Evolutionary conservation across 2,888 invertebrate species (phyloP).

Genomic region (Drosophila nigricruria): DNA sequence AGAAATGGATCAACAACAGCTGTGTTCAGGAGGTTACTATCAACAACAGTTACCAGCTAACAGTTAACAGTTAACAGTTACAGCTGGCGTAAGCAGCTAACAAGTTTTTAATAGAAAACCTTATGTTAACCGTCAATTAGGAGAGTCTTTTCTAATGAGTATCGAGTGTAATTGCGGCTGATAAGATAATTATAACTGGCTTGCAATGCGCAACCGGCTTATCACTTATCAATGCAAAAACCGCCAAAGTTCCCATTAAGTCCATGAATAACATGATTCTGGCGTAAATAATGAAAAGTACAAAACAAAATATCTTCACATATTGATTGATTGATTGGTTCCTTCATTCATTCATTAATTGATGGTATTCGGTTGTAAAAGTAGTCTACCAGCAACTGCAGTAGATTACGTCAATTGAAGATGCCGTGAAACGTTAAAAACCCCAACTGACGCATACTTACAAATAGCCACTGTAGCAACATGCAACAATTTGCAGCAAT

Average conservation of each 20-base stretch:
- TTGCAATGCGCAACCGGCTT: too few species aligned
- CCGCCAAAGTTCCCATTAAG: slow-evolving; percentile 46
- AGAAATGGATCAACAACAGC: too few species aligned
- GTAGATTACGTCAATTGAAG: slow-evolving; percentile 13
- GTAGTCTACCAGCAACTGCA: slow-evolving; percentile 2
- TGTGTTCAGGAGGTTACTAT: slow-evolving; percentile 31
- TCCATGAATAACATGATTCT: slow-evolving; percentile 12
- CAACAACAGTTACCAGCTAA: neutral
- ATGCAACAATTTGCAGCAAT: slow-evolving; percentile 70
- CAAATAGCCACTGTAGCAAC: slow-evolving; percentile 31
- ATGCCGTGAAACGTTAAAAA: slow-evolving; percentile 7
- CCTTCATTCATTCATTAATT: neutral
- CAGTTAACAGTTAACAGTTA: slow-evolving; percentile 2
- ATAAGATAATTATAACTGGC: slow-evolving; percentile 26
- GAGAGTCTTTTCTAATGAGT: neutral
- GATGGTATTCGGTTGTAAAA: neutral
- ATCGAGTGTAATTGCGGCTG: neutral
- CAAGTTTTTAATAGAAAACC: slow-evolving; percentile 13
- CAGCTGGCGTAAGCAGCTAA: slow-evolving; percentile 25
- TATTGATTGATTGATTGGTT: neutral
- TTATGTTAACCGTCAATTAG: neutral
- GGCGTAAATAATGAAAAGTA: neutral
- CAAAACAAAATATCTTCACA: neutral
- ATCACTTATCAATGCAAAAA: slow-evolving; percentile 18
- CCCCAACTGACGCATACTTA: slow-evolving; percentile 22